These are phyloP conservation scores for Colostygia pectinataria DNA, from an alignment of 2,888 invertebrate species.

Conservation along the genomic window DNA sequence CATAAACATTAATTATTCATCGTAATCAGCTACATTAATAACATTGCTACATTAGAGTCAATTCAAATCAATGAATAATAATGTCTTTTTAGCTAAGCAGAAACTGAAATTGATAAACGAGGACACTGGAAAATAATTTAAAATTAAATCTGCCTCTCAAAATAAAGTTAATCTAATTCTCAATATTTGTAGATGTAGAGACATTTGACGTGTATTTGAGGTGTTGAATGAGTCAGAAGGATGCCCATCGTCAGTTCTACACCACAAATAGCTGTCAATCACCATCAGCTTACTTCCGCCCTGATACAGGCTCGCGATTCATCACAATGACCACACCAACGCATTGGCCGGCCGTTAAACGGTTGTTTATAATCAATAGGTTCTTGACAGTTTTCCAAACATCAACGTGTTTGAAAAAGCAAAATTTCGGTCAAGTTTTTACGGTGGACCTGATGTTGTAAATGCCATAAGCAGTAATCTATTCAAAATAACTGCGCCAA, in stretches of 20 bases:
- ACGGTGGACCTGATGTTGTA: no score
- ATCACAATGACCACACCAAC: conserved; percentile 44
- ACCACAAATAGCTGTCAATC: conserved; percentile 20
- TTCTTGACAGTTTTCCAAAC: no score
- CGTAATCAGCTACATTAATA: not conserved
- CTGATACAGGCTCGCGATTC: conserved; percentile 53
- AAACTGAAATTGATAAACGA: no score
- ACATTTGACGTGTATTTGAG: conserved; percentile 1
- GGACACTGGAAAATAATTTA: no score
- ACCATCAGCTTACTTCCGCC: conserved; percentile 40
- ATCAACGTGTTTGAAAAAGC: no score
- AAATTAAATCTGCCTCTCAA: no score
- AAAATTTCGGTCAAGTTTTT: no score
- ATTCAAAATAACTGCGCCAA: no score
- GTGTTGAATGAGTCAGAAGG: conserved; percentile 6
- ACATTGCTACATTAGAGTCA: not conserved
- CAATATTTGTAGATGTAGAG: no score
- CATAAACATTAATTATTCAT: not conserved
- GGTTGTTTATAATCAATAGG: not conserved
- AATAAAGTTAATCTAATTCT: no score
- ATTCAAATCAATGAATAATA: conserved; percentile 2
- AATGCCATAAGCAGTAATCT: no score
- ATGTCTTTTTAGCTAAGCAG: no score
- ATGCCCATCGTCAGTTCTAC: conserved; percentile 3
- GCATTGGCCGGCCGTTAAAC: not conserved